Evolutionary conservation across 2,113 vertebrate genomes (phyloP).

Genomic region (Hypomesus transpacificus): DNA sequence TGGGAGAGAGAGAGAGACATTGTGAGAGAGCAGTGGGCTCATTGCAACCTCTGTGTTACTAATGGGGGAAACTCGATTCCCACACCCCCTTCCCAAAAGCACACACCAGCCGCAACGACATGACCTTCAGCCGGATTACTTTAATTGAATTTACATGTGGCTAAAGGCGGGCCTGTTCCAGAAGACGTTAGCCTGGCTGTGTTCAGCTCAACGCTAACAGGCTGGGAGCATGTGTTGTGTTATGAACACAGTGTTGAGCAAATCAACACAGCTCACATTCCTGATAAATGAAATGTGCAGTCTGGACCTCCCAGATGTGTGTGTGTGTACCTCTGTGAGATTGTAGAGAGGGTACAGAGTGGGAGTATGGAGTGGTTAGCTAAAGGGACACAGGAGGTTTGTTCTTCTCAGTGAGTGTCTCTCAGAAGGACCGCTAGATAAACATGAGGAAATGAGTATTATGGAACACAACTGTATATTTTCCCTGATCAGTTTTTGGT

Average conservation of each 20-base stretch:
- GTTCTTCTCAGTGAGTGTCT: not conserved
- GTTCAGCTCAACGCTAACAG: not conserved
- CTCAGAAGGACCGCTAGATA: not conserved
- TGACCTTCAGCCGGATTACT: slow-evolving; percentile 19
- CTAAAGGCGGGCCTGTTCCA: slow-evolving; percentile 12
- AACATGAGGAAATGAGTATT: not conserved
- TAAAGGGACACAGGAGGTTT: not conserved
- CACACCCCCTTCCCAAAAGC: not conserved
- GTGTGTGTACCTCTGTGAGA: not conserved
- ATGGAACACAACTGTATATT: not conserved
- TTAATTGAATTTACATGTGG: slow-evolving; percentile 22
- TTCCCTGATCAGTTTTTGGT: not conserved
- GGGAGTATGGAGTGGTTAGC: not conserved
- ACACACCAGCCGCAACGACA: not conserved
- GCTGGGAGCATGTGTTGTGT: not conserved
- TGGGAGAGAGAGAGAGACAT: too few relatives aligned
- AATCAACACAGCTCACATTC: not conserved
- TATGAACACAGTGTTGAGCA: not conserved
- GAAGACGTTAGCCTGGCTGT: slow-evolving; percentile 1
- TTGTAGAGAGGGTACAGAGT: not conserved
- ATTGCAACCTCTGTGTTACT: too few relatives aligned
- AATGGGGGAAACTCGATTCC: too few relatives aligned
- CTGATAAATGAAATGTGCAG: not conserved
- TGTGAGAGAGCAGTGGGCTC: too few relatives aligned
- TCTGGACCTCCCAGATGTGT: not conserved